These are phyloP conservation scores for Temnothorax ravouxi DNA, from an alignment of 2,888 invertebrate genomes.

Conservation along the genomic window DNA sequence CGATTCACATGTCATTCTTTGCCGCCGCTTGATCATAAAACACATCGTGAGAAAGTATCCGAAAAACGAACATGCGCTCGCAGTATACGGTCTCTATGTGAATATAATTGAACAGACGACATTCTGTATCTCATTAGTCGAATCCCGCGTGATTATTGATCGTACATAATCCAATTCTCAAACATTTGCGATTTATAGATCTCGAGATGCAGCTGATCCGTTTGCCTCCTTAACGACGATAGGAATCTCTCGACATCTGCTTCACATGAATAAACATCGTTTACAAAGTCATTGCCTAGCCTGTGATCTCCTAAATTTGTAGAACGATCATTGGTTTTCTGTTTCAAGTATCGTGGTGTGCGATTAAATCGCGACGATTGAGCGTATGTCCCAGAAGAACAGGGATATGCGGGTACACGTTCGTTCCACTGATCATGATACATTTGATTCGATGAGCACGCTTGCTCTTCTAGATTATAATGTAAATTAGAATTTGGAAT, in stretches of 20 bases:
- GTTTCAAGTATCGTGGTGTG: neutral
- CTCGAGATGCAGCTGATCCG: slow-evolving; percentile 79
- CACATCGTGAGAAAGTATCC: slow-evolving; percentile 32
- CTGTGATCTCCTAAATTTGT: neutral
- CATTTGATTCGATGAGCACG: neutral
- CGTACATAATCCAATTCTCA: slow-evolving; percentile 20
- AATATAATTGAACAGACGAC: neutral
- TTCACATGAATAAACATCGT: slow-evolving; percentile 2
- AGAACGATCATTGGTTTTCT: neutral
- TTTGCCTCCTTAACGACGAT: slow-evolving; percentile 75
- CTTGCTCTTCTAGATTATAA: neutral
- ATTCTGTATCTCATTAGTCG: neutral
- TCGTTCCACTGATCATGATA: neutral
- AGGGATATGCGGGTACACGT: no score
- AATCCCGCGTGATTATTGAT: neutral
- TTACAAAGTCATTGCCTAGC: neutral
- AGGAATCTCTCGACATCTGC: slow-evolving; percentile 78
- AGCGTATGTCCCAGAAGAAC: neutral
- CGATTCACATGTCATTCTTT: slow-evolving; percentile 46
- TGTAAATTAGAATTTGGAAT: neutral
- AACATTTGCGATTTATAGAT: slow-evolving; percentile 79
- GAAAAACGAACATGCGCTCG: slow-evolving; percentile 20
- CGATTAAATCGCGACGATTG: neutral
- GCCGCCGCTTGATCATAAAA: slow-evolving; percentile 36
- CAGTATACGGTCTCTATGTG: neutral